Base-by-base conservation (phyloP, 2,113 vertebrate species). In the Terrapene triunguis region DNA sequence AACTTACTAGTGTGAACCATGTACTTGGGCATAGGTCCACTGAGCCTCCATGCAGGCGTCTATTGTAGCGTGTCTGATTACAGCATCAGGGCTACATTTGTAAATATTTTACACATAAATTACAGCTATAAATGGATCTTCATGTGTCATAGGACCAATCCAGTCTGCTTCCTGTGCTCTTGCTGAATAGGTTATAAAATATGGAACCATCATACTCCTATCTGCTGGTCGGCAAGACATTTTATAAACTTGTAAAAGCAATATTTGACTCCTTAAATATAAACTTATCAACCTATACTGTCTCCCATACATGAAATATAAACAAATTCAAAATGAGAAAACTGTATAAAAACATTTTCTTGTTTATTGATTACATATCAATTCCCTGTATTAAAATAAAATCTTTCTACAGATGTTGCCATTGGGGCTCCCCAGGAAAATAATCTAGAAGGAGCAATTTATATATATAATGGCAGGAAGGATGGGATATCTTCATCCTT, bases 351-450 rank as follows among this genome's bases (percentile, higher is more conserved):
- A 72, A 8, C 19, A 10, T 22, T 35, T 72, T 38, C 35, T 47
- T 44, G 42, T 47, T 44, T 78, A 24, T 10, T 78, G 74, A 27
- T 44, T 44, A 14, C 12, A 47, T 78, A 47, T 27, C 25, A 27
- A 6, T 25, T 78, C 42, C 13, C 42, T 47, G 8, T 38, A 42
- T 78, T 78, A 44, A 27, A 78, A 78, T 78, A 93, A 29, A 80
- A 92, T 88, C 91, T 88, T 90, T 88, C 51, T 91, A 93, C 96
- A 99, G 99, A 99, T 97, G 98, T 99, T 91, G 99, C 99, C 55
- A 98, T 99, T 88, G 99, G 98, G 38, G 99, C 99, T 35, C 99
- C 99, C 5, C 99, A 99, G 32, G 99, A 99, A 97, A 98, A 99
- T 32, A 84, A 99, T 83, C 96, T 98, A 50, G 94, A 88, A 89